A percentile compares a stretch with the other conserved stretches of the same genome.
Evolutionary conservation across 1,140 invertebrate species (phyloP).

Genomic region (Pemphigus obesinymphae): DNA sequence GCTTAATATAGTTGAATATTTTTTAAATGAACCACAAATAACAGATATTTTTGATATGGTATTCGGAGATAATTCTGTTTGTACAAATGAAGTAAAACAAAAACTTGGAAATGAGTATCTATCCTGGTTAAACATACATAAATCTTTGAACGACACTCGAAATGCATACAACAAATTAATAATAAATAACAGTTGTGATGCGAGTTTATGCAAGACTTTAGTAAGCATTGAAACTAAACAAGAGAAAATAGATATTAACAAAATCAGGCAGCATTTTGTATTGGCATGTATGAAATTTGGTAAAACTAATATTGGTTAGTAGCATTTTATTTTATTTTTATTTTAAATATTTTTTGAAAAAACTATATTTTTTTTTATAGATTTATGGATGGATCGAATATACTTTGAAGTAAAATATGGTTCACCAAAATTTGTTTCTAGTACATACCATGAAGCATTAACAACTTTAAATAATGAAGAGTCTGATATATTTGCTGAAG

Average conservation of each 20-base stretch:
- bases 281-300: slow-evolving; percentile 26
- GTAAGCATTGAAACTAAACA: not conserved
- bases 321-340: not conserved
- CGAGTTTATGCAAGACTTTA: slow-evolving; percentile 1
- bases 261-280: slow-evolving; percentile 18
- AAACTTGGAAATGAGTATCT: slow-evolving; percentile 11
- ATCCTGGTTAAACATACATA: not conserved
- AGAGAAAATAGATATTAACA: not conserved
- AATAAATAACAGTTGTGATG: not conserved
- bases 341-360: not conserved
- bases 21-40: not conserved
- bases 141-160: not conserved
- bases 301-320: slow-evolving; percentile 15
- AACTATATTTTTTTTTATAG: not conserved
- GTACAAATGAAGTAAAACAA: not conserved
- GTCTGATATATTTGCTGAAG: slow-evolving; percentile 21
- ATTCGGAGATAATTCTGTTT: not conserved
- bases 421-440: slow-evolving; percentile 1
- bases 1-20: not conserved
- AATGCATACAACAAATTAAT: not conserved
- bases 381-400: slow-evolving; percentile 33
- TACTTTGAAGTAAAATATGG: slow-evolving; percentile 11
- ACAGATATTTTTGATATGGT: not conserved
- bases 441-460: slow-evolving; percentile 9
- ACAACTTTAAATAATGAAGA: slow-evolving; percentile 29